These are phyloP conservation scores for Lithophane semibrunnea DNA, from an alignment of 2,888 invertebrate species.

Conservation along the genomic window DNA sequence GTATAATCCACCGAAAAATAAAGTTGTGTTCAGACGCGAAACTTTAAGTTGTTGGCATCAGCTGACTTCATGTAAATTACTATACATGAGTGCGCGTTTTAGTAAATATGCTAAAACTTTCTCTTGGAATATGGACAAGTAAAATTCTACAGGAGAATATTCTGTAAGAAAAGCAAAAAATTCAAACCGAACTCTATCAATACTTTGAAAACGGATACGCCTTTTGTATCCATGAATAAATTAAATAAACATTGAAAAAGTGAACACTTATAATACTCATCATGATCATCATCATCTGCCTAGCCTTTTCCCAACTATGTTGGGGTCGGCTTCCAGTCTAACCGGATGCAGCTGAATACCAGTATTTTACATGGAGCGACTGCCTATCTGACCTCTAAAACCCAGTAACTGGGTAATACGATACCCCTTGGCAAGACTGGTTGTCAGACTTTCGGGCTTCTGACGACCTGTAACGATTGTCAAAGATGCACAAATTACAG, in stretches of 20 bases:
- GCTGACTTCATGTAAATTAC: not conserved
- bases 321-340: no score
- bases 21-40: conserved; percentile 45
- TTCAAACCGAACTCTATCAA: not conserved
- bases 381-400: no score
- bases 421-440: no score
- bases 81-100: not conserved
- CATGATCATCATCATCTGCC: no score
- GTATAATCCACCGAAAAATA: conserved; percentile 62
- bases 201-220: no score
- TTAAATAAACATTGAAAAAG: not conserved
- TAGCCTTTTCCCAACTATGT: no score
- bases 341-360: no score
- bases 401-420: no score
- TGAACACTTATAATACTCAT: not conserved
- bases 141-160: not conserved
- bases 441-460: no score
- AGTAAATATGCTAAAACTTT: not conserved
- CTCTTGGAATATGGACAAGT: not conserved
- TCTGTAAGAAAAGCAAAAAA: not conserved
- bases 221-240: not conserved
- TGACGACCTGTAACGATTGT: no score
- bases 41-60: conserved; percentile 14
- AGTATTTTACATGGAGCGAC: no score
- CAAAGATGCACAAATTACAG: no score